Conservation (phyloP, 2,113 vertebrate species). For the Lipotes vexillifer region DNA sequence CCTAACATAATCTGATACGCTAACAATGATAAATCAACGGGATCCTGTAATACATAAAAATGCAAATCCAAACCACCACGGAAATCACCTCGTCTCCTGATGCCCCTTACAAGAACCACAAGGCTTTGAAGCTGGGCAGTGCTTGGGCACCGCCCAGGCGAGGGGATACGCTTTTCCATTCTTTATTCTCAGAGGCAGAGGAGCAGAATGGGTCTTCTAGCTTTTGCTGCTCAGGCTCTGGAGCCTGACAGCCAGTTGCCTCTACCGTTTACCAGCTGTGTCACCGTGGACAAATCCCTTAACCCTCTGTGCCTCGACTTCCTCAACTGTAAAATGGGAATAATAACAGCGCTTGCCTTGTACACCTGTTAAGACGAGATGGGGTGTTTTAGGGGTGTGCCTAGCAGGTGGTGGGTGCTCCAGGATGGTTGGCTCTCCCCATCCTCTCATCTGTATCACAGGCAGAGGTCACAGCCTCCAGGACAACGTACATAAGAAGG, state of each 20-base stretch:
- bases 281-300: background rate
- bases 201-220: background rate
- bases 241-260: background rate
- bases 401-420: rapidly evolving
- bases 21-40: slow-evolving; percentile 42
- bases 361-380: background rate
- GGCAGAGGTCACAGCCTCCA: background rate
- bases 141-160: background rate
- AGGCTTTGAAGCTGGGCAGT: background rate
- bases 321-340: background rate
- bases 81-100: background rate
- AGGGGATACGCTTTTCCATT: rapidly evolving
- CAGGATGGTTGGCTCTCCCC: background rate
- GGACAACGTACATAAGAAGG: background rate
- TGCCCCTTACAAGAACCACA: background rate
- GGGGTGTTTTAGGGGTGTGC: background rate
- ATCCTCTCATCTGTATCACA: background rate
- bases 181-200: background rate
- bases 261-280: background rate
- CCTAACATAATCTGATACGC: background rate
- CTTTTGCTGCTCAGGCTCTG: background rate
- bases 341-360: background rate
- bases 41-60: slow-evolving; percentile 19
- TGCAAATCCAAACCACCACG: background rate
- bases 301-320: background rate